Conservation (phyloP, 2,113 vertebrate genomes). For the Proterorhinus semilunaris region DNA sequence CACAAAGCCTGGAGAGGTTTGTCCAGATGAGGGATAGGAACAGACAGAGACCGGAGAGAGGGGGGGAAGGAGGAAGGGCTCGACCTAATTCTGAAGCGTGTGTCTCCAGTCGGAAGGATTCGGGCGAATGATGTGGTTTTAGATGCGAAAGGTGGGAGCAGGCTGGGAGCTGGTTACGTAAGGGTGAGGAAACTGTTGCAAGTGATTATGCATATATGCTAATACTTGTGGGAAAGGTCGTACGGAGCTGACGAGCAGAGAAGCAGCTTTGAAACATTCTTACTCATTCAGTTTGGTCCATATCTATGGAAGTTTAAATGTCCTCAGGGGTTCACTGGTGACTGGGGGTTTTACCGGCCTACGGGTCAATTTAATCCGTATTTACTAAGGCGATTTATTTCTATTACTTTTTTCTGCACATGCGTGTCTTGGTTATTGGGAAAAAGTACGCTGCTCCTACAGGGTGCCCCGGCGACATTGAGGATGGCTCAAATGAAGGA, state of each 20-base stretch:
- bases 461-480: no score
- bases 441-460: no score
- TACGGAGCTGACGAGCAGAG: background rate
- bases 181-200: background rate
- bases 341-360: background rate
- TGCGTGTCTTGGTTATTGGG: no score
- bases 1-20: conserved; percentile 56
- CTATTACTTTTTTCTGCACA: no score
- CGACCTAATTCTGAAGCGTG: conserved; percentile 35
- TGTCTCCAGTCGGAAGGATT: conserved; percentile 26
- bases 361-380: background rate
- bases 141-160: conserved; percentile 19
- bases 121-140: conserved; percentile 35
- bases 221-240: background rate
- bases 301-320: background rate
- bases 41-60: conserved; percentile 39
- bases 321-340: background rate
- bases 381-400: no score
- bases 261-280: background rate
- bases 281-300: background rate
- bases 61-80: conserved; percentile 35
- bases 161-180: conserved; percentile 20
- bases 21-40: conserved; percentile 32
- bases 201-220: conserved; percentile 2
- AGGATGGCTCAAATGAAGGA: no score